phyloP scores from a whole-genome alignment of 2,113 vertebrate species.

The Megalops atlanticus region DNA sequence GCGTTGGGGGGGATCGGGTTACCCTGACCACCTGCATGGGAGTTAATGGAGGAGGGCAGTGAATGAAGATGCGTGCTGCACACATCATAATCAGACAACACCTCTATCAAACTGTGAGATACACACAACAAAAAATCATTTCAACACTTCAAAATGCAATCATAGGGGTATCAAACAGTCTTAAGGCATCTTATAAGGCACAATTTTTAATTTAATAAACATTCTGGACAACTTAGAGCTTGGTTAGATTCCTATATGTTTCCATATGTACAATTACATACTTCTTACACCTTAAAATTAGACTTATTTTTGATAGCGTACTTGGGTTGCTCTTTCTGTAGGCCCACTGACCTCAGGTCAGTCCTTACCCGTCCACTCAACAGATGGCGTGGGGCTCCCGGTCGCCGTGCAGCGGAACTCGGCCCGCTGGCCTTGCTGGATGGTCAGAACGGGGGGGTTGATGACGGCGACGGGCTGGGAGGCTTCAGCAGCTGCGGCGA shows the following conservation, averaged over 20 bases:
- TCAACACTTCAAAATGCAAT: neutral
- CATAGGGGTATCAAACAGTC: too few relatives aligned
- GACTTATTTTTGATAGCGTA: too few relatives aligned
- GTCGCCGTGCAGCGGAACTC: constrained; percentile 86
- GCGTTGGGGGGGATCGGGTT: constrained; percentile 77
- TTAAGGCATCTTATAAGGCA: too few relatives aligned
- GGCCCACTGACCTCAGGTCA: neutral
- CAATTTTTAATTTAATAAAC: neutral
- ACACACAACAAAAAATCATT: neutral
- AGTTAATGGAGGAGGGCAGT: neutral
- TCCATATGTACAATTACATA: too few relatives aligned
- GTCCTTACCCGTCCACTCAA: constrained; percentile 86
- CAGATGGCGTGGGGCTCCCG: constrained; percentile 78
- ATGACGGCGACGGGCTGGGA: constrained; percentile 74
- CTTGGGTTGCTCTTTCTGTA: too few relatives aligned
- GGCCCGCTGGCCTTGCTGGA: constrained; percentile 81
- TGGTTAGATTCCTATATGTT: too few relatives aligned
- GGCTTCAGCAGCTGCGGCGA: constrained; percentile 63
- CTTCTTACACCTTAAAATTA: too few relatives aligned
- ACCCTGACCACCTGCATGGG: constrained; percentile 69
- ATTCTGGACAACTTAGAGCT: too few relatives aligned
- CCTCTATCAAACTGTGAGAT: neutral
- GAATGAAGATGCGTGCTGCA: too few relatives aligned
- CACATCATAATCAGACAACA: neutral
- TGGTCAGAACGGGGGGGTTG: constrained; percentile 79